These are phyloP conservation scores for Zaprionus tsacasi DNA, from an alignment of 1,140 invertebrate genomes.

Conservation along the genomic window DNA sequence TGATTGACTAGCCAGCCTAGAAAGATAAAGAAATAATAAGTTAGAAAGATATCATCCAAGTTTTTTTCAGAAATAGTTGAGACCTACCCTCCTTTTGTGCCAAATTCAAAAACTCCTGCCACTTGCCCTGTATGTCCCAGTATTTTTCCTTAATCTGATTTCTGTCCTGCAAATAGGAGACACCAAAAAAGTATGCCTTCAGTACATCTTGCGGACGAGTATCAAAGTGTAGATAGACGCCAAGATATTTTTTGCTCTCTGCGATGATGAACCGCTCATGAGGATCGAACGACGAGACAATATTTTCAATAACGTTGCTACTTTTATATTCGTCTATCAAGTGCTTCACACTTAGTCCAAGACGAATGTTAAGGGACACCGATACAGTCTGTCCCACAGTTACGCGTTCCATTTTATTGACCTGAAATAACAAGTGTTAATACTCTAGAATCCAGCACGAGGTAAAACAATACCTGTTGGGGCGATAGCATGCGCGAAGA, in stretches of 20 bases:
- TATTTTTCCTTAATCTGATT: conserved; percentile 84
- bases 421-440: conserved; percentile 38
- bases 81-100: conserved; percentile 72
- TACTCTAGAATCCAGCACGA: neutral
- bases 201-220: conserved; percentile 80
- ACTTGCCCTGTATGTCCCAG: conserved; percentile 85
- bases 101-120: conserved; percentile 80
- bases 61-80: neutral
- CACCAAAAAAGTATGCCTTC: conserved; percentile 80
- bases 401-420: conserved; percentile 87
- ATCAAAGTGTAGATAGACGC: conserved; percentile 83
- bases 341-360: conserved; percentile 70
- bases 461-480: conserved; percentile 56
- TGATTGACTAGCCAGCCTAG: conserved; percentile 85
- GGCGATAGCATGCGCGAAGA: conserved; percentile 85
- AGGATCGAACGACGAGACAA: conserved; percentile 85
- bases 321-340: conserved; percentile 69
- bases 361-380: conserved; percentile 82
- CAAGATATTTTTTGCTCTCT: conserved; percentile 75
- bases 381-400: conserved; percentile 85
- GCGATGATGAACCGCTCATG: conserved; percentile 84
- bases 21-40: conserved; percentile 7
- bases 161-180: conserved; percentile 84
- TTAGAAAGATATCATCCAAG: neutral
- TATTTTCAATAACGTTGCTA: conserved; percentile 71